A percentile compares a stretch with the other conserved stretches of the same genome.
Evolutionary conservation across 2,797 vertebrate genomes (phyloP).

Genomic region (Emydoidea blandingii): DNA sequence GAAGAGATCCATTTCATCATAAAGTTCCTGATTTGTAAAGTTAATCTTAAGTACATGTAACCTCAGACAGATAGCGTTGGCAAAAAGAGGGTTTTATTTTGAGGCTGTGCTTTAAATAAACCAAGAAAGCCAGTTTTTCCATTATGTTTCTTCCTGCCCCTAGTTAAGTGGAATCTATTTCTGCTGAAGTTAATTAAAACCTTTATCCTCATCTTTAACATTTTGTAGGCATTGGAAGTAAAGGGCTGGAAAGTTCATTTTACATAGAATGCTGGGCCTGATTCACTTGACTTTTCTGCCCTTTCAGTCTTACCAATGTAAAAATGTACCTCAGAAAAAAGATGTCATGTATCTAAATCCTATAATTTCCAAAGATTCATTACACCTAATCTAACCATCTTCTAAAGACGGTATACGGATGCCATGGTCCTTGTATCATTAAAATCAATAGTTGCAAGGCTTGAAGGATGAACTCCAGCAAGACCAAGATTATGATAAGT

Average conservation of each 20-base stretch:
- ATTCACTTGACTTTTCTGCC: background rate
- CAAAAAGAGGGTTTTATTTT: slow-evolving; percentile 28
- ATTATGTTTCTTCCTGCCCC: slow-evolving; percentile 8
- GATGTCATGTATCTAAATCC: background rate
- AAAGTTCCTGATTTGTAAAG: slow-evolving; percentile 74
- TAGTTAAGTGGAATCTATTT: background rate
- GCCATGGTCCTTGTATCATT: background rate
- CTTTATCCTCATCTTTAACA: background rate
- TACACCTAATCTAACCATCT: background rate
- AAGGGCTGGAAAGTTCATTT: background rate
- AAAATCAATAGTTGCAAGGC: background rate
- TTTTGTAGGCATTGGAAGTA: slow-evolving; percentile 5
- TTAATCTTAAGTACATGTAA: slow-evolving; percentile 67
- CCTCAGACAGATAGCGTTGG: slow-evolving; percentile 32
- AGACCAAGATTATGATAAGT: slow-evolving; percentile 6
- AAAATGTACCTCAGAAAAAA: background rate
- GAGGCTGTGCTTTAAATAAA: slow-evolving; percentile 29
- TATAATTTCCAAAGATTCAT: background rate
- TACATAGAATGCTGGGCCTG: background rate
- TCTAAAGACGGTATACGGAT: background rate
- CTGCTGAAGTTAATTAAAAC: background rate
- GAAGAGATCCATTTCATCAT: slow-evolving; percentile 85
- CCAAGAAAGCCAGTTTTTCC: background rate
- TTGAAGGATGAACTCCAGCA: slow-evolving; percentile 4
- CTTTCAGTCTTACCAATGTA: background rate